phyloP scores from a whole-genome alignment of 2,888 invertebrate genomes.

The Conops quadrifasciatus region DNA sequence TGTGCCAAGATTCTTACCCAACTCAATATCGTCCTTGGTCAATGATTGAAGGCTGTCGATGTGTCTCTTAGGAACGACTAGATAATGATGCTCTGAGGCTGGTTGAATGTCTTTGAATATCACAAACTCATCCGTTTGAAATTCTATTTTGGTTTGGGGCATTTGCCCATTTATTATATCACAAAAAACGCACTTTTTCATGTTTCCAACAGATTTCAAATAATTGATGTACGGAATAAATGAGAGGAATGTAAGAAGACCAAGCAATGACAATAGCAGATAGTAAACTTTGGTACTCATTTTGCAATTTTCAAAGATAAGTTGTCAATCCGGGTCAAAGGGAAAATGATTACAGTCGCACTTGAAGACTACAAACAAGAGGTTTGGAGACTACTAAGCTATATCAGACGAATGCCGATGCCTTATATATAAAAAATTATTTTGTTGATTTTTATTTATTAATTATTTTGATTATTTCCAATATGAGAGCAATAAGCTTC shows the following conservation, averaged over 20 bases:
- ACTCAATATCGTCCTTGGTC: constrained; percentile 71
- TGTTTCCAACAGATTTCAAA: constrained; percentile 16
- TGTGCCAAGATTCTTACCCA: constrained; percentile 70
- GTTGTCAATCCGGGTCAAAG: constrained; percentile 1
- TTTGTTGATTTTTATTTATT: background rate
- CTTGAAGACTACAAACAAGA: too few species aligned
- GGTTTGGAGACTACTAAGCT: too few species aligned
- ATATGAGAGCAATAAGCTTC: background rate
- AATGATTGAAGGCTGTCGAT: constrained; percentile 78
- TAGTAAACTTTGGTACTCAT: constrained; percentile 37
- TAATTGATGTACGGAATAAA: constrained; percentile 38
- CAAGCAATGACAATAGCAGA: constrained; percentile 38
- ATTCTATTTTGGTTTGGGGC: constrained; percentile 70
- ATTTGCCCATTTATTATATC: constrained; percentile 73
- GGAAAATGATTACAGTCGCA: constrained; percentile 2
- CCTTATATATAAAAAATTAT: background rate
- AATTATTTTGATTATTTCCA: background rate
- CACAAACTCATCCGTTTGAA: constrained; percentile 78
- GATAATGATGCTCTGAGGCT: constrained; percentile 79
- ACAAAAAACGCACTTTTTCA: constrained; percentile 75
- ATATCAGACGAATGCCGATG: too few species aligned
- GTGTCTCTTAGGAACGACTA: constrained; percentile 81
- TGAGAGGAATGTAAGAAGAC: constrained; percentile 36
- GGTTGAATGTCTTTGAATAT: constrained; percentile 87
- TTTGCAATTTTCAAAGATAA: constrained; percentile 3